phyloP scores from a whole-genome alignment of 2,113 vertebrate species.

The Catharus bicknelli region DNA sequence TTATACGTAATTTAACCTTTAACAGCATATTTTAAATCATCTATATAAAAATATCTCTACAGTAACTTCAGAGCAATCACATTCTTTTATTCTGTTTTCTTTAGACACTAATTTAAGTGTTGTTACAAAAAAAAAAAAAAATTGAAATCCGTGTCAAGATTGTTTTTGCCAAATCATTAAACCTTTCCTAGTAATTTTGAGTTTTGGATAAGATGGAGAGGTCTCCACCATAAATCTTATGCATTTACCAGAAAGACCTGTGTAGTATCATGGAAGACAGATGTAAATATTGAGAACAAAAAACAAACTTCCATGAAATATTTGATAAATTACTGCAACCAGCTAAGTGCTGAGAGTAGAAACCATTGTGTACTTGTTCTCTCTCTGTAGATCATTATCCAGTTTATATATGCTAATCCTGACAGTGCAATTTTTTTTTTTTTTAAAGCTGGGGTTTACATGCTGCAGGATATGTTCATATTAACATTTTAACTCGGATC shows the following conservation, averaged over 20 bases:
- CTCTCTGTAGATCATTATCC: not conserved
- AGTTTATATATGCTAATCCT: not conserved
- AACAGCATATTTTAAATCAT: not conserved
- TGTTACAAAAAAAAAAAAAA: not conserved
- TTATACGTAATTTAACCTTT: conserved; percentile 34
- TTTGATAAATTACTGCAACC: not conserved
- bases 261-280: not conserved
- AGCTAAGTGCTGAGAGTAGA: not conserved
- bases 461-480: not conserved
- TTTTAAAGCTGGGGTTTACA: not conserved
- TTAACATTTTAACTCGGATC: not conserved
- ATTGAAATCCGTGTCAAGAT: not conserved
- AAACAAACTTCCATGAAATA: not conserved
- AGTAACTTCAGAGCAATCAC: not conserved
- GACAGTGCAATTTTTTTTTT: not conserved
- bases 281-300: not conserved
- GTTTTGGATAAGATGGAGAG: not conserved
- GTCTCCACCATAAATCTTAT: not conserved
- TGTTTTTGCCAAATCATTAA: not conserved
- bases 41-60: not conserved
- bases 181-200: not conserved
- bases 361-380: not conserved
- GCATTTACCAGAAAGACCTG: not conserved
- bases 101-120: not conserved
- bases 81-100: not conserved